Evolutionary conservation across 1,140 invertebrate species (phyloP).

Genomic region (Eurosta solidaginis): DNA sequence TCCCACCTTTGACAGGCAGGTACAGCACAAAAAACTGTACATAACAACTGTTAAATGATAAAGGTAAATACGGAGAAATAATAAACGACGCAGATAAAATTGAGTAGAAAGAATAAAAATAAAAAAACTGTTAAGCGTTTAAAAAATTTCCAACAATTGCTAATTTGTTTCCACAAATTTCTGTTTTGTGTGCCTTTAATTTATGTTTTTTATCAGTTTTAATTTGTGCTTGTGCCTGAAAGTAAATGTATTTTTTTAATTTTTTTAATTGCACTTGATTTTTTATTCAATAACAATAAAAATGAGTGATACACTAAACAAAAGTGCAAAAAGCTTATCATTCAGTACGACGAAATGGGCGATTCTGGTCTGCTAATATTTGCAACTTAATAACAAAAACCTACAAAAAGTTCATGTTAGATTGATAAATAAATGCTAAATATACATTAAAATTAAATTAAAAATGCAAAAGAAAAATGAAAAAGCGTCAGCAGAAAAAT

Average conservation of each 20-base stretch:
- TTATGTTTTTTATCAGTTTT: neutral
- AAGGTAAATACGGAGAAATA: neutral
- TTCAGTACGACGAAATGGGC: neutral
- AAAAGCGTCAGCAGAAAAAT: too few relatives aligned
- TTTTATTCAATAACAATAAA: neutral
- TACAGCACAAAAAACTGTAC: neutral
- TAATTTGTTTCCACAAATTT: too few relatives aligned
- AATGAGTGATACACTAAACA: neutral
- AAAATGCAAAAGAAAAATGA: too few relatives aligned
- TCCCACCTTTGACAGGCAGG: neutral
- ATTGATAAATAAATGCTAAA: neutral
- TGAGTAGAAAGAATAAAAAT: neutral
- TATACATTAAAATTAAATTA: too few relatives aligned
- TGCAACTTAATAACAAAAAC: neutral
- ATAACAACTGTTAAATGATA: neutral
- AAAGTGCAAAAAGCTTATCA: neutral
- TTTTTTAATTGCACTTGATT: neutral
- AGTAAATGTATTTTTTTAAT: neutral
- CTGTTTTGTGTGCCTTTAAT: neutral
- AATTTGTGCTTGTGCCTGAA: neutral
- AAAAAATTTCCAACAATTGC: too few relatives aligned
- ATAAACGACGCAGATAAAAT: neutral
- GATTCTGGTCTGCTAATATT: neutral
- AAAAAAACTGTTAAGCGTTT: neutral
- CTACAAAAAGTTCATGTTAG: neutral